Evolutionary conservation across 1,140 invertebrate species (phyloP).

Genomic region (Drosophila sulfurigaster): DNA sequence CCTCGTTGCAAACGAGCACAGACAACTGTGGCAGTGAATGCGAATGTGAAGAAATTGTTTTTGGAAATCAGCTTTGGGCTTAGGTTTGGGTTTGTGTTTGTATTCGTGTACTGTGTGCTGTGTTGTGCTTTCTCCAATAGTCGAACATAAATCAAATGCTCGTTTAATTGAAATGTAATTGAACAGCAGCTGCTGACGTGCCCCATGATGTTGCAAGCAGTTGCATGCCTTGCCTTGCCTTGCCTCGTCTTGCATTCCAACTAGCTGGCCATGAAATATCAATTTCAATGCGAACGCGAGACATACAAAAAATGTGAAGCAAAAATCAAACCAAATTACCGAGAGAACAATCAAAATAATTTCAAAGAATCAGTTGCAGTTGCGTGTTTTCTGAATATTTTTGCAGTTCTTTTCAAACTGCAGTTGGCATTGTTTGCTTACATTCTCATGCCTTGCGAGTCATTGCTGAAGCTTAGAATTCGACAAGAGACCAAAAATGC

Average conservation of each 20-base stretch:
- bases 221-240: too few relatives aligned
- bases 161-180: constrained; percentile 34
- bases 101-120: too few relatives aligned
- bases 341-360: too few relatives aligned
- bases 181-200: constrained; percentile 17
- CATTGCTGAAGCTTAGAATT: too few relatives aligned
- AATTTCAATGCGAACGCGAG: background rate
- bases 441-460: too few relatives aligned
- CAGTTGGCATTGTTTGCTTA: too few relatives aligned
- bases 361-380: too few relatives aligned
- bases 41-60: background rate
- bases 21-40: too few relatives aligned
- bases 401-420: too few relatives aligned
- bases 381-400: too few relatives aligned
- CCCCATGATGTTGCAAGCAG: constrained; percentile 2
- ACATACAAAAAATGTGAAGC: background rate
- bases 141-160: constrained; percentile 7
- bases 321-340: background rate
- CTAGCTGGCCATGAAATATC: constrained; percentile 6
- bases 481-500: too few relatives aligned
- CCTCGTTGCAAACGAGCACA: background rate
- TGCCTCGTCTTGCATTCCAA: background rate
- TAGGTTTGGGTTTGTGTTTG: too few relatives aligned
- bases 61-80: background rate
- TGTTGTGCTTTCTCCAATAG: background rate